These are phyloP conservation scores for Troglohyphantes excavatus DNA, from an alignment of 2,888 invertebrate genomes.

Conservation along the genomic window DNA sequence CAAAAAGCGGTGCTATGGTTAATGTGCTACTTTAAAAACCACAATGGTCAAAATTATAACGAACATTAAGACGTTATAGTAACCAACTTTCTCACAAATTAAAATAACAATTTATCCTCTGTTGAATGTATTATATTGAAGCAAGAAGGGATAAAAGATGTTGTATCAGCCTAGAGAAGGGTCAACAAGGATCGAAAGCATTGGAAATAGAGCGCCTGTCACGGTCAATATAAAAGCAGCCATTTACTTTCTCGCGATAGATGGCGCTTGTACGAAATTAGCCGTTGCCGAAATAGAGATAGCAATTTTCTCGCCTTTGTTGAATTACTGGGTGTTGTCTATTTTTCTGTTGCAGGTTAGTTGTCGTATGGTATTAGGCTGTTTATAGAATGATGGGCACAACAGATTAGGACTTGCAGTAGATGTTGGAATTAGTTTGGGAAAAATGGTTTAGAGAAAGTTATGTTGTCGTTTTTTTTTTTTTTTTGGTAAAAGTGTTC, in stretches of 20 bases:
- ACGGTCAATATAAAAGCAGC: conserved; percentile 57
- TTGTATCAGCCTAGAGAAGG: too few species aligned
- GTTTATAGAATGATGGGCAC: background rate
- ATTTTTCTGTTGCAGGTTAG: background rate
- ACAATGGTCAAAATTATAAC: too few species aligned
- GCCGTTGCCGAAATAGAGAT: conserved; percentile 69
- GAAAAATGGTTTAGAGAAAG: background rate
- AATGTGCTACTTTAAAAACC: too few species aligned
- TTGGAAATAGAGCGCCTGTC: conserved; percentile 57
- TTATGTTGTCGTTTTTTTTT: too few species aligned
- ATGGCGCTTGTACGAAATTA: conserved; percentile 51
- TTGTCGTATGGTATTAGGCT: background rate
- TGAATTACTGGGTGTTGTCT: conserved; percentile 24
- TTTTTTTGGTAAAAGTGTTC: too few species aligned
- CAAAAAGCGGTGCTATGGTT: too few species aligned
- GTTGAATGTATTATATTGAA: too few species aligned
- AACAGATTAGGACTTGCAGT: background rate
- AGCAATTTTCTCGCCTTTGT: conserved; percentile 45
- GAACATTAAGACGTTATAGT: too few species aligned
- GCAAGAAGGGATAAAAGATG: too few species aligned
- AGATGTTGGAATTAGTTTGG: background rate
- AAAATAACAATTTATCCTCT: too few species aligned
- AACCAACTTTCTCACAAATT: too few species aligned
- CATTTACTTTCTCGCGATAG: conserved; percentile 67
- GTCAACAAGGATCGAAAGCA: conserved; percentile 38